These are phyloP conservation scores for Ceyx margarethae DNA, from an alignment of 2,113 vertebrate genomes.

Conservation along the genomic window DNA sequence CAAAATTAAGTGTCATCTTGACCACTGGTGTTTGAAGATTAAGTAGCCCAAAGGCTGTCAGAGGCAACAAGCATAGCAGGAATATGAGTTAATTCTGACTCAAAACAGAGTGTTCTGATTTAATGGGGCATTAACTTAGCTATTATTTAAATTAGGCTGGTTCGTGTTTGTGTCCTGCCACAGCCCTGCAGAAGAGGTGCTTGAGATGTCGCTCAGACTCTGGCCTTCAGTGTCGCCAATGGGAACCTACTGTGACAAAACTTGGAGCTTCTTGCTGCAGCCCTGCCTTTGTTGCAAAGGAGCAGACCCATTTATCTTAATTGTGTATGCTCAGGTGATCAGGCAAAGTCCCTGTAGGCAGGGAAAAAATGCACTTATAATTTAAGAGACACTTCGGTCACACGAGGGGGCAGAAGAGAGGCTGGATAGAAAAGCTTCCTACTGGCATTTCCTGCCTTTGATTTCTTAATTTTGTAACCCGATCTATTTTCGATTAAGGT, in stretches of 20 bases:
- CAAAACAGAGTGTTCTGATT: neutral
- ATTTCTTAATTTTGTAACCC: neutral
- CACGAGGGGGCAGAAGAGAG: slow-evolving; percentile 17
- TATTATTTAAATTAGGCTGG: neutral
- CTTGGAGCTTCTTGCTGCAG: neutral
- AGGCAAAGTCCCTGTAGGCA: neutral
- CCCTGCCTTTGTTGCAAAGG: neutral
- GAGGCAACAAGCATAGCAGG: neutral
- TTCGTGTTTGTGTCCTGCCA: neutral
- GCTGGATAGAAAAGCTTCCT: neutral
- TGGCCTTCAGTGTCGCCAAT: accelerated
- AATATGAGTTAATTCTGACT: neutral
- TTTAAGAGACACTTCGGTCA: neutral
- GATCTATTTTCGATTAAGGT: neutral
- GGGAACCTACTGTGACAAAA: accelerated
- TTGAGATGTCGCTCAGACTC: neutral
- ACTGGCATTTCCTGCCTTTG: slow-evolving; percentile 6
- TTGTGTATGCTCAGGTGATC: accelerated
- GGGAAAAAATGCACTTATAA: accelerated
- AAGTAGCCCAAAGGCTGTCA: neutral
- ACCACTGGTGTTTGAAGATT: slow-evolving; percentile 4
- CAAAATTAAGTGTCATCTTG: neutral
- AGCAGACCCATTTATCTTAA: neutral
- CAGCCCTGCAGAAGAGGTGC: neutral
- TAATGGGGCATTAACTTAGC: neutral